Evolutionary conservation across 2,113 vertebrate species (phyloP), one percentile per base, ranked within the genome.

Genomic region (Archilochus colubris): DNA sequence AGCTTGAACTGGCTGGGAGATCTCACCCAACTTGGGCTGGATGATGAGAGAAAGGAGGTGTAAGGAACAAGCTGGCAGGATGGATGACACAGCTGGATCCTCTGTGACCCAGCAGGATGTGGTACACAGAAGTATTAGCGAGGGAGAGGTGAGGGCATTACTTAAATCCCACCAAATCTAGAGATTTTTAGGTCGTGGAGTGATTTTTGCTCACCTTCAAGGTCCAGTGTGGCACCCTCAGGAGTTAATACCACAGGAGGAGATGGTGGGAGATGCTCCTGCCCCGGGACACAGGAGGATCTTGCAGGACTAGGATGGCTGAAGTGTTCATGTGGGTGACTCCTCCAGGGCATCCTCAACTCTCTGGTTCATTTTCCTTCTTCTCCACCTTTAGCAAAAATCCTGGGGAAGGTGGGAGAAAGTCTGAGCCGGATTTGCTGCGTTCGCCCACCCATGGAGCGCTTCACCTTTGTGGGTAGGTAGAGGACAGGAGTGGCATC

Each of bases 401-500:
- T 99, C 84, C 97, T 99, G 97, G 99, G 99, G 68, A 99, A 99
- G 93, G 97, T 99, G 93, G 98, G 99, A 28, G 99, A 99, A 94
- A 99, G 98, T 92, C 92, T 99, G 88, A 99, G 99, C 80, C 98
- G 98, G 89, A 99, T 99, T 95, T 99, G 99, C 97, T 99, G 99
- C 3, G 98, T 98, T n/a, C 99, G 99, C 25, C 99, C 99, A 0
- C 98, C 99, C 5, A 98, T 99, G 86, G 99, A 99, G 10, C 98
- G 98, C 78, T 99, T 99, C 97, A 99, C 99, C 51, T 99, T 99
- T 64, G 98, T 99, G n/a, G 99, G 99, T 99, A 95, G 36, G 99
- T 82, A 61, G 64, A 43, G 10, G 21, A 30, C 63, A 44, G 16
- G 6, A 8, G 40, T 59, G 59, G 48, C 44, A 46, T 24, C 14